Conservation (phyloP, 2,113 vertebrate species). For the Herpailurus yagouaroundi region DNA sequence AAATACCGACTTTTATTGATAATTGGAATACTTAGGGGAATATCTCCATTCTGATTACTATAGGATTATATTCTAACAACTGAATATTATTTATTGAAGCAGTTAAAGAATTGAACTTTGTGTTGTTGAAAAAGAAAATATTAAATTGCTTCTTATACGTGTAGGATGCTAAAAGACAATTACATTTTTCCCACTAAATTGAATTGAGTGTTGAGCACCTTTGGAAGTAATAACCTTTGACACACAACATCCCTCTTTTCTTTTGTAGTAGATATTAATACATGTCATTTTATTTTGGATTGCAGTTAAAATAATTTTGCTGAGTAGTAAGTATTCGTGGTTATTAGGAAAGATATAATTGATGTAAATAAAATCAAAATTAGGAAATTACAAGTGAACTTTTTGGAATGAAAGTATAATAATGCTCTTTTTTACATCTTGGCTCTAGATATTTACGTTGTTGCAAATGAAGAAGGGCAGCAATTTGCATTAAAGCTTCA, state of each 20-base stretch:
- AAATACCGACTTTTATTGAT: conserved; percentile 14
- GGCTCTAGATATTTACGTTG: conserved; percentile 95
- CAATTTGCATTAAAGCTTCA: conserved; percentile 96
- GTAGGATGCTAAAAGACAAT: background rate
- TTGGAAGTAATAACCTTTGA: background rate
- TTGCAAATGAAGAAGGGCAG: conserved; percentile 91
- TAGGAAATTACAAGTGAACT: background rate
- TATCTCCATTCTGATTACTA: background rate
- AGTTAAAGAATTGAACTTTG: background rate
- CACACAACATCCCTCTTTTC: background rate
- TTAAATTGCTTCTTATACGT: background rate
- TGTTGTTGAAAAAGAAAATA: conserved; percentile 10
- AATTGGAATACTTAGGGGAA: background rate
- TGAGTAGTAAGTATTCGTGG: background rate
- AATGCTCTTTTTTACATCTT: conserved; percentile 26
- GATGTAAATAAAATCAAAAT: conserved; percentile 1
- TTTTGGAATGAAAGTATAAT: background rate
- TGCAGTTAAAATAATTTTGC: conserved; percentile 25
- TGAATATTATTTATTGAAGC: background rate
- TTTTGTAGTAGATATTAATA: background rate
- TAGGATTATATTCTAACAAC: background rate
- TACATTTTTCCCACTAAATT: background rate
- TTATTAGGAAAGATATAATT: conserved; percentile 8
- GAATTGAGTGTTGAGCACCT: background rate
- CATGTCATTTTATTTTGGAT: background rate